A percentile compares a stretch with the other conserved stretches of the same genome.
Evolutionary conservation across 2,113 vertebrate species (phyloP).

Genomic region (Charadrius vociferus): DNA sequence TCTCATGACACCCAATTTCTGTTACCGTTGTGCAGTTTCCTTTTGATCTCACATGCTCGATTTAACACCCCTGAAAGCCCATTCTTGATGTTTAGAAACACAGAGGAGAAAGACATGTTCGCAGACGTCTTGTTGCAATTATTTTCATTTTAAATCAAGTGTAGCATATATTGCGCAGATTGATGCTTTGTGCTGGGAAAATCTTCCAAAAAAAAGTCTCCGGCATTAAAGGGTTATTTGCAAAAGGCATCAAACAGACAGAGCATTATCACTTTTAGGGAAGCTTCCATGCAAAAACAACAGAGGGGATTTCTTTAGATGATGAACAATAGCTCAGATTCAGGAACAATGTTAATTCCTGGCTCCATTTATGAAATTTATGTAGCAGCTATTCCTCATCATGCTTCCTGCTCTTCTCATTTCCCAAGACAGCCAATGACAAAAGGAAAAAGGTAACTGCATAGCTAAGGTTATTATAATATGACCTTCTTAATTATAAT

Average conservation of each 20-base stretch:
- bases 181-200: neutral
- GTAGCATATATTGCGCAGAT: neutral
- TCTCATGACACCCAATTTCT: accelerated
- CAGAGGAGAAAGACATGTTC: neutral
- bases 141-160: neutral
- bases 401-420: neutral
- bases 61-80: neutral
- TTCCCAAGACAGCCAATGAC: neutral
- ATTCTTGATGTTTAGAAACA: neutral
- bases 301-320: neutral
- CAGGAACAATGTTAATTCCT: neutral
- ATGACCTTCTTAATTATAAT: neutral
- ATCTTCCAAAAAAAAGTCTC: neutral
- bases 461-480: neutral
- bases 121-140: neutral
- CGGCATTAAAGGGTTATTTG: accelerated
- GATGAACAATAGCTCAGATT: neutral
- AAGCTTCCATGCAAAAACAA: neutral
- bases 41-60: neutral
- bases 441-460: neutral
- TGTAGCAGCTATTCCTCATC: neutral
- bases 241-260: neutral
- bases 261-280: neutral
- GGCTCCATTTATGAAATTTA: neutral
- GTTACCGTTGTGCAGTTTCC: neutral